Evolutionary conservation across 2,888 invertebrate species (phyloP).

Genomic region (Melanostoma scalare): DNA sequence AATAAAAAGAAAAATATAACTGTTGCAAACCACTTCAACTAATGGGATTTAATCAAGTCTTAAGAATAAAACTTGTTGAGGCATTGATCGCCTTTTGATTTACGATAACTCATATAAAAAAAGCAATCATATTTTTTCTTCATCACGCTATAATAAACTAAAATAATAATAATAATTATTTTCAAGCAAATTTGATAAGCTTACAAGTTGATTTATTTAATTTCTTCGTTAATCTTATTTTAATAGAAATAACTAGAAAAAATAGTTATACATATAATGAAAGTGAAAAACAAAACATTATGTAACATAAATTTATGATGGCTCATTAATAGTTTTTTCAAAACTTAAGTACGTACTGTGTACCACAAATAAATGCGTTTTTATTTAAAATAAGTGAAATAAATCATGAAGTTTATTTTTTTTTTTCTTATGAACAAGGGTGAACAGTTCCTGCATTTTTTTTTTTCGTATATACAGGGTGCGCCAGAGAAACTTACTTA

Average conservation of each 20-base stretch:
- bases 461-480: too few relatives aligned
- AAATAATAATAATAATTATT: neutral
- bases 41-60: too few relatives aligned
- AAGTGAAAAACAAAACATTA: slow-evolving; percentile 1
- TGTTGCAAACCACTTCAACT: too few relatives aligned
- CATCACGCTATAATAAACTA: neutral
- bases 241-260: slow-evolving; percentile 5
- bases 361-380: slow-evolving; percentile 1
- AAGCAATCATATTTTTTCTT: neutral
- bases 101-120: neutral
- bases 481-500: too few relatives aligned
- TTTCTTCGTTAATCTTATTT: slow-evolving; percentile 41
- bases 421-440: too few relatives aligned
- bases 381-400: neutral
- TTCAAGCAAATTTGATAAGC: slow-evolving; percentile 15
- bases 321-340: slow-evolving; percentile 4
- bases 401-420: neutral
- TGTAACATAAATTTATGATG: slow-evolving; percentile 12
- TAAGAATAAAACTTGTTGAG: too few relatives aligned
- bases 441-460: too few relatives aligned
- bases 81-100: neutral
- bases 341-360: slow-evolving; percentile 6
- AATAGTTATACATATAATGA: neutral
- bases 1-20: too few relatives aligned
- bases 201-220: slow-evolving; percentile 3